These are phyloP conservation scores for Rhamnusium bicolor DNA, from an alignment of 2,888 invertebrate genomes.

Conservation along the genomic window DNA sequence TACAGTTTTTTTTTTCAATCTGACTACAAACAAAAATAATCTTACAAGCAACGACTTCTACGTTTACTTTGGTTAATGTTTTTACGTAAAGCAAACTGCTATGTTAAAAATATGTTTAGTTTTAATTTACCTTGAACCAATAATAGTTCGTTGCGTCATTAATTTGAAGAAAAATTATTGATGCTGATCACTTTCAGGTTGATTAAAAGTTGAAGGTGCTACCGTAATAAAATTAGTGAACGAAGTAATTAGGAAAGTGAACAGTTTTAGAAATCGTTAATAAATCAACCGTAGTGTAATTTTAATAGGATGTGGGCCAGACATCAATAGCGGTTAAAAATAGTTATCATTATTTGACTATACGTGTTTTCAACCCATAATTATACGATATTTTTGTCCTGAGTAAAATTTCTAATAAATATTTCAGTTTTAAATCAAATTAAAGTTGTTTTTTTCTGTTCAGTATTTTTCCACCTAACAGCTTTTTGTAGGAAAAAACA, in stretches of 20 bases:
- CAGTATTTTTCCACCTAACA: too few species aligned
- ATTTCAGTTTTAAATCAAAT: too few species aligned
- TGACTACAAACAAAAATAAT: too few species aligned
- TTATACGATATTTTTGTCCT: background rate
- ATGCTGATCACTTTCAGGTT: background rate
- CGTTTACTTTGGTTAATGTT: too few species aligned
- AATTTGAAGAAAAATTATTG: constrained; percentile 3
- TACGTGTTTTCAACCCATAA: background rate
- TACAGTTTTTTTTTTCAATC: too few species aligned
- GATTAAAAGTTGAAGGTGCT: background rate
- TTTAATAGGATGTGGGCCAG: background rate
- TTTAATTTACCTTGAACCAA: constrained; percentile 1
- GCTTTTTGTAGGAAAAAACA: too few species aligned
- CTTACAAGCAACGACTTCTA: too few species aligned
- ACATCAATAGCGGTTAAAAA: background rate
- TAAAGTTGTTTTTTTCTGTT: too few species aligned
- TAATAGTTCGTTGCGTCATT: constrained; percentile 8
- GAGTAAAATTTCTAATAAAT: too few species aligned
- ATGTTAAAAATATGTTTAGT: background rate
- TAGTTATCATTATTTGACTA: background rate
- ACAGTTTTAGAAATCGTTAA: background rate
- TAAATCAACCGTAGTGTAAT: background rate
- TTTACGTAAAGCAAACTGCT: too few species aligned
- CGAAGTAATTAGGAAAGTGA: background rate
- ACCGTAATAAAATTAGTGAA: constrained; percentile 6